phyloP scores from a whole-genome alignment of 1,140 invertebrate genomes.

The Babylonia areolata region DNA sequence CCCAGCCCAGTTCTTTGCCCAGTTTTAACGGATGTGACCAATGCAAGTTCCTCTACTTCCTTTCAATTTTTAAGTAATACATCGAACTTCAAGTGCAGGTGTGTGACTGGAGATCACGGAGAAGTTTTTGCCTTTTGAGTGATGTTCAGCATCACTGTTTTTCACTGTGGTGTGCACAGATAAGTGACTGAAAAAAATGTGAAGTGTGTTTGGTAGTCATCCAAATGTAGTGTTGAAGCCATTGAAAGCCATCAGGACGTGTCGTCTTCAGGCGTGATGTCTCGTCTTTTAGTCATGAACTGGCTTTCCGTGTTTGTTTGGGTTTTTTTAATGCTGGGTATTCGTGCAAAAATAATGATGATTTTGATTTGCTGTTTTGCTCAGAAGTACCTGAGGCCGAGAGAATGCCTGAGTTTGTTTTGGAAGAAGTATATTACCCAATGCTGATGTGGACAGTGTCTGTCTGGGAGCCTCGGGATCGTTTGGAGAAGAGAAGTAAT shows the following conservation, averaged over 20 bases:
- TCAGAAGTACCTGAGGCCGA: no score
- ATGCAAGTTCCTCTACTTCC: not conserved
- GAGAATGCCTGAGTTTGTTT: no score
- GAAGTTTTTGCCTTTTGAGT: not conserved
- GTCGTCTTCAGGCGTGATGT: not conserved
- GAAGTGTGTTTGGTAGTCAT: not conserved
- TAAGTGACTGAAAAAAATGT: not conserved
- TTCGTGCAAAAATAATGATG: no score
- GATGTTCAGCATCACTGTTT: not conserved
- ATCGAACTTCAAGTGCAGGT: not conserved
- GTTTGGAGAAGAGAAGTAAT: no score
- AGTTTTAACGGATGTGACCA: not conserved
- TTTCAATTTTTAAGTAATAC: no score
- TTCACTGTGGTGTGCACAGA: not conserved
- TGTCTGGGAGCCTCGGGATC: no score
- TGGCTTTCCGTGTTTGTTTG: no score
- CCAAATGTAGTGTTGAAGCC: not conserved
- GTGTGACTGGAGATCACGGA: not conserved
- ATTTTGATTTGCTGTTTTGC: no score
- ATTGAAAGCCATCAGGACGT: not conserved
- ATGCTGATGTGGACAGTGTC: no score
- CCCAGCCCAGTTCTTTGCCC: not conserved
- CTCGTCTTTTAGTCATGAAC: not conserved
- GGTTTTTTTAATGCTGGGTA: no score
- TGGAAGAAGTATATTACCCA: no score